A percentile compares a stretch with the other conserved stretches of the same genome.
Conservation (phyloP, 2,113 vertebrate genomes). For the Heloderma charlesbogerti region DNA sequence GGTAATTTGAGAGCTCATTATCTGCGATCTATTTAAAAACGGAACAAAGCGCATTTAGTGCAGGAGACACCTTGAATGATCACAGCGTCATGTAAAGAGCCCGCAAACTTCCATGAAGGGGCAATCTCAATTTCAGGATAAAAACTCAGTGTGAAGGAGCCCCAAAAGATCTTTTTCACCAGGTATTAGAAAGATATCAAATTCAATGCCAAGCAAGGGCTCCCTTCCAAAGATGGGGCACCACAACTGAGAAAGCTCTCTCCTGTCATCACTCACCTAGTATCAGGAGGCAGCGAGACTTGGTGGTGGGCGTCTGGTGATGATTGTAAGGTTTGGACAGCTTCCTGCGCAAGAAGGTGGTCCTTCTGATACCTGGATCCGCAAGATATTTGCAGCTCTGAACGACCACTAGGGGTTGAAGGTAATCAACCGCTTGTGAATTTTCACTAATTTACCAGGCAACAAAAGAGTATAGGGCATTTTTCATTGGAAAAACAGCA, state of each 20-base stretch:
- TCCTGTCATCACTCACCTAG: neutral
- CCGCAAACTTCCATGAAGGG: no score
- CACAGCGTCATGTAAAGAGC: no score
- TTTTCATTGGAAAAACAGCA: neutral
- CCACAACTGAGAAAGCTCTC: neutral
- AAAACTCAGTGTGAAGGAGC: no score
- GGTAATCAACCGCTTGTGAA: neutral
- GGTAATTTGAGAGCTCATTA: no score
- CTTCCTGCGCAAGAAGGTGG: neutral
- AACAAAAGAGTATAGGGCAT: neutral
- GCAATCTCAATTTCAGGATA: no score
- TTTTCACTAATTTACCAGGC: neutral
- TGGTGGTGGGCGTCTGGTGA: neutral
- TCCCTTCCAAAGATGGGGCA: neutral
- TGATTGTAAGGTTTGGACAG: neutral
- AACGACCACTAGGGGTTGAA: neutral
- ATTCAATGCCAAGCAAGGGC: neutral
- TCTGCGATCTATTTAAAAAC: no score
- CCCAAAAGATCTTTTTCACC: neutral
- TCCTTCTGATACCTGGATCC: neutral
- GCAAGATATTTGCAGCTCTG: neutral
- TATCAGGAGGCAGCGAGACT: neutral
- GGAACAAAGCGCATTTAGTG: no score
- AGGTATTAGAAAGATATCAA: neutral
- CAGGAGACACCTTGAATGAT: no score